Evolutionary conservation across 2,797 vertebrate species (phyloP).

Genomic region (Alauda arvensis): DNA sequence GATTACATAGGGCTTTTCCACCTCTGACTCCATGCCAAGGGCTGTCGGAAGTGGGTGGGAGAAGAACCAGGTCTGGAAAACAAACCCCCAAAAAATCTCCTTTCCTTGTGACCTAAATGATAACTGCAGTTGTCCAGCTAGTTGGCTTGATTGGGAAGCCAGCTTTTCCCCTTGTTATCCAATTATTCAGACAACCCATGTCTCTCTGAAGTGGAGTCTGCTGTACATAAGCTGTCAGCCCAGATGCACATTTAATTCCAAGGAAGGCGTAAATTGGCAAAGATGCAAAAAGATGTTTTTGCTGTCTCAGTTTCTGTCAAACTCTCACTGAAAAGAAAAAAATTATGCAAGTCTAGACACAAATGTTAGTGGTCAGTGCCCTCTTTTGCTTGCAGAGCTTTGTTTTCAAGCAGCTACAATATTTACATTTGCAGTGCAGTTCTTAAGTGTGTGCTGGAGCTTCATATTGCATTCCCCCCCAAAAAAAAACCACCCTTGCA

Average conservation of each 20-base stretch:
- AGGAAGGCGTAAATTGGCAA: constrained; percentile 42
- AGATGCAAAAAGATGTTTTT: constrained; percentile 40
- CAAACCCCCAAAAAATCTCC: background rate
- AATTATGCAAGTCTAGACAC: background rate
- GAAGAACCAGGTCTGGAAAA: constrained; percentile 31
- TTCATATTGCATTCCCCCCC: background rate
- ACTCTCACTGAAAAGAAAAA: background rate
- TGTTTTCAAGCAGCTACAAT: constrained; percentile 27
- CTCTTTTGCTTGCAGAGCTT: constrained; percentile 39
- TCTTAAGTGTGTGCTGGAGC: constrained; percentile 14
- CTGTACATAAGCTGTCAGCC: constrained; percentile 48
- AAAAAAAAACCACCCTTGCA: background rate
- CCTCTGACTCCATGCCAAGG: background rate
- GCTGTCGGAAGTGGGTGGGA: constrained; percentile 1
- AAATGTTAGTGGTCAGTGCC: constrained; percentile 41
- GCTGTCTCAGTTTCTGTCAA: constrained; percentile 24
- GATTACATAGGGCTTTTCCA: background rate
- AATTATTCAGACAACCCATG: constrained; percentile 36
- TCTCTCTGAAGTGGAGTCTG: constrained; percentile 43
- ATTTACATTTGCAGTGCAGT: constrained; percentile 32
- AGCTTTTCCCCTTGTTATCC: constrained; percentile 31
- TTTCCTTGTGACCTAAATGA: constrained; percentile 37
- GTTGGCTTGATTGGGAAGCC: constrained; percentile 43
- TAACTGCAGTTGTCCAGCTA: constrained; percentile 34
- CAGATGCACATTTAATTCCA: constrained; percentile 26